Evolutionary conservation across 2,888 invertebrate genomes (phyloP), one percentile per base, ranked within the genome.

Genomic region (Thysanoteuthis rhombus): DNA sequence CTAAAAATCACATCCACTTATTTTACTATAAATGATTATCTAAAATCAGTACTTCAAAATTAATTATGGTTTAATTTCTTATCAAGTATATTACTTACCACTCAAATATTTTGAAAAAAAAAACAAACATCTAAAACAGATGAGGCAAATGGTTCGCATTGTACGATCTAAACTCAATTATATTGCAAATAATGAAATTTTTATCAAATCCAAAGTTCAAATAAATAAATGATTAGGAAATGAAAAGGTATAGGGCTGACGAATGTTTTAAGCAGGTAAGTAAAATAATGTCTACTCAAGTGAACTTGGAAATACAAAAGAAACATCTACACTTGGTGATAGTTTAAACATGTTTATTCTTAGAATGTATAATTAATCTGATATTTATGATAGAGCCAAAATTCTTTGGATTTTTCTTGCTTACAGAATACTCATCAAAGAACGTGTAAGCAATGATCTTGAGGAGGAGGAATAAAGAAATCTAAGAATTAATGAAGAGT

Each of bases 341-440:
- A 58, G 32, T 32, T 32, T 75, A 75, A 75, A n/a, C n/a, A 16
- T 36, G n/a, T 36, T 52, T 52, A 52, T n/a, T 75, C n/a, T 75
- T 75, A 25, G n/a, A 36, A 75, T 36, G 36, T 2, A 75, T 12
- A 36, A 75, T 58, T 25, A 28, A 58, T n/a, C 75, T 75, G n/a
- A 52, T 25, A 52, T 52, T 4, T 52, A 52, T 52, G 22, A 52
- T 28, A 52, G 25, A n/a, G 75, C 75, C 75, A n/a, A 75, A n/a
- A 75, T 75, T n/a, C 16, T 52, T 52, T 2, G 25, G 1, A 22
- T 52, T 52, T n/a, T 36, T 32, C n/a, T 75, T 75, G 75, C 75
- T 75, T 75, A 75, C 75, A 75, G 75, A 75, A 75, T 75, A 75
- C 75, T 75, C 75, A 75, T 75, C 75, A 75, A 75, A 75, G n/a